These are phyloP conservation scores for Platycercus adscitus DNA, from an alignment of 2,113 vertebrate species.

Conservation along the genomic window DNA sequence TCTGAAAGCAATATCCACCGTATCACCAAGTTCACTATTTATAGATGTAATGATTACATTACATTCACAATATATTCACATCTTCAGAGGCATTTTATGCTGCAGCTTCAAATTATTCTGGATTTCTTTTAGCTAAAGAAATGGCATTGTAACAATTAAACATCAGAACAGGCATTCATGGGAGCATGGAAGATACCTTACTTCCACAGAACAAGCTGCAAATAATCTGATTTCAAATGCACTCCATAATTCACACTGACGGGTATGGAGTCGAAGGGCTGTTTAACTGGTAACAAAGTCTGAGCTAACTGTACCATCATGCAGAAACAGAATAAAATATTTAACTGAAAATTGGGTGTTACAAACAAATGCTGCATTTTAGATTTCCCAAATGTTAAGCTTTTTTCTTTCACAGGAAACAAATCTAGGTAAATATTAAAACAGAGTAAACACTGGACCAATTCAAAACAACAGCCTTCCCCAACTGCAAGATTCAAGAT, in stretches of 20 bases:
- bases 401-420: not conserved
- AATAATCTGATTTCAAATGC: not conserved
- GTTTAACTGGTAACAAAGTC: not conserved
- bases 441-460: not conserved
- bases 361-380: not conserved
- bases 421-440: not conserved
- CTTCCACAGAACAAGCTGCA: not conserved
- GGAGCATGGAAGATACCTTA: not conserved
- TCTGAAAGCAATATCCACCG: not conserved
- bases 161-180: not conserved
- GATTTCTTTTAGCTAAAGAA: not conserved
- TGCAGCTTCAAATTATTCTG: not conserved
- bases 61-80: not conserved
- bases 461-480: not conserved
- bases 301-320: not conserved
- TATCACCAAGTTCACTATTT: not conserved
- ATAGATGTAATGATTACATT: not conserved
- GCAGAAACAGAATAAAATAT: not conserved
- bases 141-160: not conserved
- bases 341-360: not conserved
- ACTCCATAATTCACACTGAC: not conserved
- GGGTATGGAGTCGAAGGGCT: not conserved
- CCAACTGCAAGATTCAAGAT: not conserved
- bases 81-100: not conserved
- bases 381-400: not conserved